phyloP scores from a whole-genome alignment of 1,140 invertebrate genomes.

The Atta cephalotes region DNA sequence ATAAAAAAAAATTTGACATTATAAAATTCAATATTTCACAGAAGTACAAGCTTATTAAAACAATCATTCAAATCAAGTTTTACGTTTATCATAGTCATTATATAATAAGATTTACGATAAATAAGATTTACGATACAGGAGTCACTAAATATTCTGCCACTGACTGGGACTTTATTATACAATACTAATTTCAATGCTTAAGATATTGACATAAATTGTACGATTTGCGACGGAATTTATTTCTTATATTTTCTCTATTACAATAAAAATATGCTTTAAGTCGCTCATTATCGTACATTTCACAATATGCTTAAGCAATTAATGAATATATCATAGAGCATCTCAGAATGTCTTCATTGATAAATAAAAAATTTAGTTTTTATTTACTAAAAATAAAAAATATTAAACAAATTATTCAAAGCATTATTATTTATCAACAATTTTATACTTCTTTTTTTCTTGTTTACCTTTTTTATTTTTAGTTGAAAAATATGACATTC shows the following conservation, averaged over 20 bases:
- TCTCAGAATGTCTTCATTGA: slow-evolving; percentile 9
- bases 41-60: slow-evolving; percentile 33
- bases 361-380: background rate
- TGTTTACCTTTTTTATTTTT: background rate
- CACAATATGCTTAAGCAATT: slow-evolving; percentile 20
- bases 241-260: background rate
- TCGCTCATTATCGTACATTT: slow-evolving; percentile 40
- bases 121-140: slow-evolving; percentile 21
- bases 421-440: background rate
- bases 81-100: background rate
- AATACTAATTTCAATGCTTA: slow-evolving; percentile 27
- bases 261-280: background rate
- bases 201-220: slow-evolving; percentile 24
- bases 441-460: background rate
- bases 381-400: no score
- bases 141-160: slow-evolving; percentile 15
- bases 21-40: slow-evolving; percentile 57
- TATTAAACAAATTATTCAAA: background rate
- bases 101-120: background rate
- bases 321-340: slow-evolving; percentile 11
- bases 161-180: slow-evolving; percentile 8
- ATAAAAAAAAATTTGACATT: slow-evolving; percentile 63
- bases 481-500: background rate
- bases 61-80: slow-evolving; percentile 28
- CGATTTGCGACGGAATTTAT: background rate